Conservation (phyloP, 2,888 invertebrate species). For the Cheilosia scutellata region DNA sequence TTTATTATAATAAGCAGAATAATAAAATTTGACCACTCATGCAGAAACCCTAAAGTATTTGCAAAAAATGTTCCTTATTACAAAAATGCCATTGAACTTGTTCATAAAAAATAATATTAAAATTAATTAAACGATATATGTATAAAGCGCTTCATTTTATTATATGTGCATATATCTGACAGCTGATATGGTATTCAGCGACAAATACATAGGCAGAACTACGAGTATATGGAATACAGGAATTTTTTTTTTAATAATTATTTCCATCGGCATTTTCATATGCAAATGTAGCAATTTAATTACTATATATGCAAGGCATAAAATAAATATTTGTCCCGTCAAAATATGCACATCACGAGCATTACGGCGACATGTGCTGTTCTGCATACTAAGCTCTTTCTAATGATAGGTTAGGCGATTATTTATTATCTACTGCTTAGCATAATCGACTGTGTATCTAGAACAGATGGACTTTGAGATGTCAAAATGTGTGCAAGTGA, state of each 20-base stretch:
- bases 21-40: neutral
- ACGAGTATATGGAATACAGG: neutral
- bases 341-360: constrained; percentile 12
- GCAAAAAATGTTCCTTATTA: neutral
- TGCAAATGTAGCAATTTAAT: constrained; percentile 9
- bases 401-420: neutral
- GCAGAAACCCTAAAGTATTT: neutral
- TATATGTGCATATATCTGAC: neutral
- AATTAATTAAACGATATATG: neutral
- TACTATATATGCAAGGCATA: neutral
- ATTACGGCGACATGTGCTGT: neutral
- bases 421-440: neutral
- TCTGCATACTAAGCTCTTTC: constrained; percentile 9
- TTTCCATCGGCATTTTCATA: constrained; percentile 1
- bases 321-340: neutral
- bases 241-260: neutral
- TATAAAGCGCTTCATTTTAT: neutral
- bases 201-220: neutral
- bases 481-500: neutral
- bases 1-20: neutral
- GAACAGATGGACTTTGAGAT: neutral
- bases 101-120: neutral
- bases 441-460: neutral
- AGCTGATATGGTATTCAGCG: neutral
- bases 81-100: constrained; percentile 27